phyloP scores from a whole-genome alignment of 2,797 vertebrate species.

The Phrynocephalus guinanensis region DNA sequence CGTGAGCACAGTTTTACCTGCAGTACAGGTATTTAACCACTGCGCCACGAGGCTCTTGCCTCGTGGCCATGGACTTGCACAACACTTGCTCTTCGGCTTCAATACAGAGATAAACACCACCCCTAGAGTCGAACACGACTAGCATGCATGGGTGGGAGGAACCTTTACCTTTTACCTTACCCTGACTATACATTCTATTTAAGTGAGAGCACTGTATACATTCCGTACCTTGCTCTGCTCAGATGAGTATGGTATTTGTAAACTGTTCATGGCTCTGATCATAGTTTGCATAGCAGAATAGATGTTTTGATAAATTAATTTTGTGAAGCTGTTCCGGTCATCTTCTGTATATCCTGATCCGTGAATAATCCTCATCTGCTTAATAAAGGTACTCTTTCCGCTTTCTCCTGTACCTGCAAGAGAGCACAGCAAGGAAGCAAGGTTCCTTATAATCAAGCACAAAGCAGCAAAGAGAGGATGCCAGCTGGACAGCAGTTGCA shows the following conservation, averaged over 20 bases:
- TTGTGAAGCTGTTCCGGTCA: slow-evolving; percentile 86
- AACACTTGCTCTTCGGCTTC: too few relatives aligned
- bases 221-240: slow-evolving; percentile 82
- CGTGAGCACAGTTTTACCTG: too few relatives aligned
- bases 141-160: too few relatives aligned
- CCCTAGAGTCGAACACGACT: too few relatives aligned
- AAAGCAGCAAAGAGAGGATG: not conserved
- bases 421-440: slow-evolving; percentile 11
- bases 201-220: not conserved
- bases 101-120: too few relatives aligned
- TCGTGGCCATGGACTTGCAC: too few relatives aligned
- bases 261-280: slow-evolving; percentile 82
- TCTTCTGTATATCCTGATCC: slow-evolving; percentile 90
- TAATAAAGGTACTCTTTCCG: slow-evolving; percentile 94
- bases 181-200: not conserved
- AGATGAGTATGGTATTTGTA: slow-evolving; percentile 80
- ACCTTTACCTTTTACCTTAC: not conserved
- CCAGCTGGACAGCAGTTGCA: not conserved
- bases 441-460: not conserved
- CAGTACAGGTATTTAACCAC: too few relatives aligned
- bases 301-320: slow-evolving; percentile 88
- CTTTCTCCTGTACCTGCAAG: slow-evolving; percentile 90
- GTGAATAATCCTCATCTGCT: slow-evolving; percentile 95
- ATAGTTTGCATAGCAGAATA: slow-evolving; percentile 89
- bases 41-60: too few relatives aligned